A percentile compares a stretch with the other conserved stretches of the same genome.
These are phyloP conservation scores for Melieria picta DNA, from an alignment of 2,888 invertebrate species.

Conservation along the genomic window DNA sequence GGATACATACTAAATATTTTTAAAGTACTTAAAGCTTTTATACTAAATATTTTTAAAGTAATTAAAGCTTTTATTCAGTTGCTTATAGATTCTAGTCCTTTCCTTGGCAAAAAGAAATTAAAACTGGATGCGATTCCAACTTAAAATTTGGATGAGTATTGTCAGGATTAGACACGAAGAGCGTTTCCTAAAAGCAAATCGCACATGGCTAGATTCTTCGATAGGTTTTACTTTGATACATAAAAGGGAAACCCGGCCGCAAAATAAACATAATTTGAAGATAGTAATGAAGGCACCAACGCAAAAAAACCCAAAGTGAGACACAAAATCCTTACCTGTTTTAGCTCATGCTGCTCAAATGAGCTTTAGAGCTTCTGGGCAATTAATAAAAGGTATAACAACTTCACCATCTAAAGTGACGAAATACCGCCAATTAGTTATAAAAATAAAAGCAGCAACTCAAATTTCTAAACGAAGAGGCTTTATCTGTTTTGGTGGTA, in stretches of 20 bases:
- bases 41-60: too few species aligned
- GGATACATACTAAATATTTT: too few species aligned
- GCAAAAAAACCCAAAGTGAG: slow-evolving; percentile 11
- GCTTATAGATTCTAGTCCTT: too few species aligned
- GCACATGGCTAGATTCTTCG: slow-evolving; percentile 16
- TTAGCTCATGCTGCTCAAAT: not conserved
- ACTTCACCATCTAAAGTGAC: not conserved
- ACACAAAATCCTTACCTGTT: not conserved
- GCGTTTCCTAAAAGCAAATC: slow-evolving; percentile 24
- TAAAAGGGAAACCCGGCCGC: slow-evolving; percentile 25
- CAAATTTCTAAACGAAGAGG: slow-evolving; percentile 45
- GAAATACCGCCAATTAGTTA: slow-evolving; percentile 23
- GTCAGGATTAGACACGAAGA: slow-evolving; percentile 16
- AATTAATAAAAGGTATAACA: slow-evolving; percentile 31
- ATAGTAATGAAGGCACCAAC: slow-evolving; percentile 24
- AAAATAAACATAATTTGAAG: slow-evolving; percentile 23
- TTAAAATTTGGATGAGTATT: too few species aligned
- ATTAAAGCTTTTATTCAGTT: too few species aligned
- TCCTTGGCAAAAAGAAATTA: too few species aligned
- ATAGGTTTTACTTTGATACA: slow-evolving; percentile 11
- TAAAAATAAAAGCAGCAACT: not conserved
- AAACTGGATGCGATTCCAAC: too few species aligned
- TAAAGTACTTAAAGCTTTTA: too few species aligned
- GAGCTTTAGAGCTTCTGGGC: slow-evolving; percentile 36
- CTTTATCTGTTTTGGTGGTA: slow-evolving; percentile 46